Evolutionary conservation across 2,113 vertebrate species (phyloP).

Genomic region (Prietella phreatophila): DNA sequence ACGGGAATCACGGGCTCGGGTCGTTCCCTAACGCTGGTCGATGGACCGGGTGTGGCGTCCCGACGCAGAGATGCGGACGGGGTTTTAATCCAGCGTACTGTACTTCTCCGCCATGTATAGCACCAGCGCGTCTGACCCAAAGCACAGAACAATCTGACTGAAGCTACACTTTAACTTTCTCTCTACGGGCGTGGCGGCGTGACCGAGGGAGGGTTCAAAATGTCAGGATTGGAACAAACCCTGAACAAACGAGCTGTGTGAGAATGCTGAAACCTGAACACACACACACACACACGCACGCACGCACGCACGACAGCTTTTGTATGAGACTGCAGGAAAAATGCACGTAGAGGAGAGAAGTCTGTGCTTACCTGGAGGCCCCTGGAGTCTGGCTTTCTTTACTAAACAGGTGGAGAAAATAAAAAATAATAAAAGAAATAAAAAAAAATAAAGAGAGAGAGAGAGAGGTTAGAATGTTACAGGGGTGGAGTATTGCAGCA

Average conservation of each 20-base stretch:
- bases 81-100: neutral
- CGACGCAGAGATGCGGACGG: neutral
- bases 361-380: slow-evolving; percentile 62
- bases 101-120: too few species aligned
- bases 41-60: neutral
- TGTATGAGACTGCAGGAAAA: neutral
- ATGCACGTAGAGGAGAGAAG: neutral
- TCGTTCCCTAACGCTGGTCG: slow-evolving; percentile 48
- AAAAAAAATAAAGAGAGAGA: neutral
- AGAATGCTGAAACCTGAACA: neutral
- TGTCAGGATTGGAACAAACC: neutral
- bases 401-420: slow-evolving; percentile 57
- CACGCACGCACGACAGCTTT: too few species aligned
- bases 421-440: too few species aligned
- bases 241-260: neutral
- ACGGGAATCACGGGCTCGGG: slow-evolving; percentile 1
- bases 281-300: too few species aligned
- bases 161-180: neutral
- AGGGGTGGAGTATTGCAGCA: neutral
- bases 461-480: neutral
- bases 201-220: neutral
- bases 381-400: slow-evolving; percentile 77
- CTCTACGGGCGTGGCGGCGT: neutral
- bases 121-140: neutral
- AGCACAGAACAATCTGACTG: neutral